phyloP scores from a whole-genome alignment of 2,888 invertebrate genomes.

The Limnephilus lunatus region DNA sequence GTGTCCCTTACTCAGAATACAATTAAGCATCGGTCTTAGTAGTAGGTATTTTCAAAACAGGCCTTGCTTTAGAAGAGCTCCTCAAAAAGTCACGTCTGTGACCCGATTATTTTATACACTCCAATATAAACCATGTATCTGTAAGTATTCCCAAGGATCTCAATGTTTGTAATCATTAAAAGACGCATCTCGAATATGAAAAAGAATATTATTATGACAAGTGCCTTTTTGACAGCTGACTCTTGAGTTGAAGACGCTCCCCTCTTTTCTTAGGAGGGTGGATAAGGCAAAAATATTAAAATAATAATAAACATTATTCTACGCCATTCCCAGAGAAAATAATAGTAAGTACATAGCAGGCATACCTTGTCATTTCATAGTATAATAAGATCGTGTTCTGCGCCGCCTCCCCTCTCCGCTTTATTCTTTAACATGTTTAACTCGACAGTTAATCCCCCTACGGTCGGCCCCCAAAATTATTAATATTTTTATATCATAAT shows the following conservation, averaged over 20 bases:
- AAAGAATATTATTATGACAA: neutral
- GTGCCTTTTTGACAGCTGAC: neutral
- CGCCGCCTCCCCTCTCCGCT: neutral
- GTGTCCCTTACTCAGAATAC: too few species aligned
- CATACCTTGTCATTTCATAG: neutral
- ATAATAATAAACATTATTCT: neutral
- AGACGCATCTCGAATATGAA: neutral
- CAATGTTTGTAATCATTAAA: neutral
- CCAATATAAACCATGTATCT: neutral
- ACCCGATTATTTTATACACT: neutral
- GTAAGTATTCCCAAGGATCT: neutral
- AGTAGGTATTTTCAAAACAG: too few species aligned
- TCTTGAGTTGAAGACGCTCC: neutral
- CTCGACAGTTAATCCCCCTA: too few species aligned
- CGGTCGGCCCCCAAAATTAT: too few species aligned
- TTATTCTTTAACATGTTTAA: neutral
- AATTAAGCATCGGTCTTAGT: too few species aligned
- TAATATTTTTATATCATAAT: too few species aligned
- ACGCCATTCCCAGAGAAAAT: neutral
- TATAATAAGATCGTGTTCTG: too few species aligned
- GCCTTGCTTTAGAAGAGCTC: too few species aligned
- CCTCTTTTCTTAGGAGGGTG: neutral
- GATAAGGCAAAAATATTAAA: neutral
- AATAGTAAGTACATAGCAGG: neutral
- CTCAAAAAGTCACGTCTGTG: neutral